These are phyloP conservation scores for Trilocha varians DNA, from an alignment of 2,888 invertebrate species.

Conservation along the genomic window DNA sequence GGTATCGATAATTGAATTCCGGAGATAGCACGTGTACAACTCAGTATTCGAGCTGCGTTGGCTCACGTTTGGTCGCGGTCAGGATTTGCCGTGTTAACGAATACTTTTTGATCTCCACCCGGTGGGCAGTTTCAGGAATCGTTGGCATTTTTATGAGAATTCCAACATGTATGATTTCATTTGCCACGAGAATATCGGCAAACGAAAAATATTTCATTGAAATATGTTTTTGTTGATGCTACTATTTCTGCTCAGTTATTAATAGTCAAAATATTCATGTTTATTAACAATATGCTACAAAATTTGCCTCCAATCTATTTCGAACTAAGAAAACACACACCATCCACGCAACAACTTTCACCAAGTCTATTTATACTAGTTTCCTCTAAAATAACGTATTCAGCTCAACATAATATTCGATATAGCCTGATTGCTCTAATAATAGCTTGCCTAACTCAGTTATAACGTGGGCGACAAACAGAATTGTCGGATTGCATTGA, in stretches of 20 bases:
- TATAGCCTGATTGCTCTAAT: constrained; percentile 7
- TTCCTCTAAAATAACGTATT: not conserved
- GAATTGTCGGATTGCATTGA: constrained; percentile 42
- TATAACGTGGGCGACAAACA: constrained; percentile 29
- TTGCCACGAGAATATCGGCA: not conserved
- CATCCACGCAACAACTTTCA: not conserved
- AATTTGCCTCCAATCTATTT: too few relatives aligned
- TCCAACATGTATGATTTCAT: constrained; percentile 9
- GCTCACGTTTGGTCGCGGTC: constrained; percentile 49
- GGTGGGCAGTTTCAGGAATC: constrained; percentile 41
- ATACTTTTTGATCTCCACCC: constrained; percentile 57
- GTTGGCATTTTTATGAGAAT: constrained; percentile 49
- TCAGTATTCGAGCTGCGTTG: constrained; percentile 34
- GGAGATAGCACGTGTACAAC: constrained; percentile 36
- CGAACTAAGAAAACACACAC: not conserved
- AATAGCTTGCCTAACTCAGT: constrained; percentile 29
- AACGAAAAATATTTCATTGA: too few relatives aligned
- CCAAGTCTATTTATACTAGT: not conserved
- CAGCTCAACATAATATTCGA: not conserved
- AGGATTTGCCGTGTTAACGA: constrained; percentile 55
- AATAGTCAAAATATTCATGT: too few relatives aligned
- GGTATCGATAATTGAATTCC: constrained; percentile 58
- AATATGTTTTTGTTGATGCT: too few relatives aligned
- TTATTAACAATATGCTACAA: too few relatives aligned
- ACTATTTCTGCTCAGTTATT: too few relatives aligned